phyloP scores from a whole-genome alignment of 2,797 vertebrate genomes.

The Rhabdophis nuchalis region DNA sequence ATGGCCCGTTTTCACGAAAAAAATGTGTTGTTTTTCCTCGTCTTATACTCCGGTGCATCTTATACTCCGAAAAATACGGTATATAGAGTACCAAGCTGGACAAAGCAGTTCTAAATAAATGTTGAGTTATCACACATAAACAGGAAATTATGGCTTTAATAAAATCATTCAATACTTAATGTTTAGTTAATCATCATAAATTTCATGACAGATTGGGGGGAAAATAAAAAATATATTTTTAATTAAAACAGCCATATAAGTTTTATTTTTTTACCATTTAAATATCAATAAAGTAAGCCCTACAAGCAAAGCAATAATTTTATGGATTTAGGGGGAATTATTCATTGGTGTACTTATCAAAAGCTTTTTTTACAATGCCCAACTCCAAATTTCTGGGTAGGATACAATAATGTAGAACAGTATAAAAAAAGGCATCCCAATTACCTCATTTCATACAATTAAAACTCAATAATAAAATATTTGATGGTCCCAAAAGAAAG shows the following conservation, averaged over 20 bases:
- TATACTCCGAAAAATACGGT: too few relatives aligned
- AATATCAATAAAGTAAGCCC: background rate
- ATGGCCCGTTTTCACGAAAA: too few relatives aligned
- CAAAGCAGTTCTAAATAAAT: background rate
- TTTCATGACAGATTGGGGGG: background rate
- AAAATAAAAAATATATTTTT: background rate
- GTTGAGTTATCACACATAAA: background rate
- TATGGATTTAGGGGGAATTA: background rate
- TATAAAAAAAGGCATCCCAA: background rate
- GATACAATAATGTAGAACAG: background rate
- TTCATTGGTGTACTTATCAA: background rate
- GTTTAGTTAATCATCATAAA: background rate
- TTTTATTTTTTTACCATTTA: background rate
- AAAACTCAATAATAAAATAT: background rate
- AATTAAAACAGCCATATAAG: background rate
- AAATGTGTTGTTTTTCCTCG: too few relatives aligned
- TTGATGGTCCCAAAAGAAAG: background rate
- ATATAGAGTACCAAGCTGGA: background rate
- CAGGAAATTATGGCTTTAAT: background rate
- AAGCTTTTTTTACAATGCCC: background rate
- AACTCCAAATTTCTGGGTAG: background rate
- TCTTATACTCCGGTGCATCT: too few relatives aligned
- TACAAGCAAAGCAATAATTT: background rate
- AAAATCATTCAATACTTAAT: background rate
- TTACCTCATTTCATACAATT: background rate